Evolutionary conservation across 2,888 invertebrate genomes (phyloP).

Genomic region (Sinotaia quadrata): DNA sequence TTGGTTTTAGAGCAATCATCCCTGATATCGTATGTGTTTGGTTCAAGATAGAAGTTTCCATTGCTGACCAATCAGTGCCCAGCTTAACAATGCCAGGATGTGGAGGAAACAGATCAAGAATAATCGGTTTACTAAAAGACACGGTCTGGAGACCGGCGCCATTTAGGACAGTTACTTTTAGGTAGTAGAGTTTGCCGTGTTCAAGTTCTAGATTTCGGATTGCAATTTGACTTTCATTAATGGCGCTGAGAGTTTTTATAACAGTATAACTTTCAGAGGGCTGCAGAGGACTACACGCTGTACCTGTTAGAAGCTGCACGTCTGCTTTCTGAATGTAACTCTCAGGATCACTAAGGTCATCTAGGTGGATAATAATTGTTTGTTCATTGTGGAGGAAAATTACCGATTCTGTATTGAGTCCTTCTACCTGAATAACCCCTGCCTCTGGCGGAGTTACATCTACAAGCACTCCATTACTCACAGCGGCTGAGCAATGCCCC

Average conservation of each 20-base stretch:
- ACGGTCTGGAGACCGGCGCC: constrained; percentile 6
- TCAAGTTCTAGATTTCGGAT: constrained; percentile 2
- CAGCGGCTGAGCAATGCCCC: constrained; percentile 39
- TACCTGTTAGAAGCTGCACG: constrained; percentile 32
- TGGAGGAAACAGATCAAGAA: constrained; percentile 11
- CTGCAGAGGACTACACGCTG: neutral
- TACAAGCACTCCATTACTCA: constrained; percentile 46
- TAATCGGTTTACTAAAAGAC: neutral
- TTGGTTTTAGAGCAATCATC: neutral
- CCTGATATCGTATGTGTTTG: neutral
- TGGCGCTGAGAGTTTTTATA: neutral
- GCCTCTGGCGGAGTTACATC: constrained; percentile 48
- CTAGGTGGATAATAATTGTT: constrained; percentile 37
- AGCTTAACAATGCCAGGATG: constrained; percentile 10
- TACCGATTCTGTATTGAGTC: constrained; percentile 44
- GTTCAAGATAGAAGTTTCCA: neutral
- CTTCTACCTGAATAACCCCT: constrained; percentile 44
- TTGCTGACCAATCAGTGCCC: constrained; percentile 8
- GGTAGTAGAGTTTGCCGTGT: constrained; percentile 2
- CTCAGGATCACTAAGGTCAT: constrained; percentile 13
- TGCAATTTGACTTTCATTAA: neutral
- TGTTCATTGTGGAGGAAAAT: constrained; percentile 42
- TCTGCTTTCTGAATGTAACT: constrained; percentile 17
- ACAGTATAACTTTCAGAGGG: neutral
- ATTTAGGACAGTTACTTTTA: constrained; percentile 9